Percentiles rank a stretch among this genome's conserved stretches.
Conservation (phyloP, 2,113 vertebrate species). For the Sebastes fasciatus region DNA sequence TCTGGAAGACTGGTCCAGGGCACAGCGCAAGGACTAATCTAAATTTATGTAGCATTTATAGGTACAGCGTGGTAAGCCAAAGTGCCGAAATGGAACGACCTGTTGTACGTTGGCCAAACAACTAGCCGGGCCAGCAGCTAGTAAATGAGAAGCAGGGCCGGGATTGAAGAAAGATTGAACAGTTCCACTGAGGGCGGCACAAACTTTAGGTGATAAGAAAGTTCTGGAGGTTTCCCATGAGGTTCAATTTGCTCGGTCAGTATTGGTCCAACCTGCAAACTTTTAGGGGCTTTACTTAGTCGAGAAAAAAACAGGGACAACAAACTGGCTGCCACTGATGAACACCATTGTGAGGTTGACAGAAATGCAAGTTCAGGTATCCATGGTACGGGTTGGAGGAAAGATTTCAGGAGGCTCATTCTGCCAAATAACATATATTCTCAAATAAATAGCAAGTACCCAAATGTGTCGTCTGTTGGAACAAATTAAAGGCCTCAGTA, state of each 20-base stretch:
- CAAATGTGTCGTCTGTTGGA: not conserved
- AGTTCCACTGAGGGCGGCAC: not conserved
- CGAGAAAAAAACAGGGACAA: not conserved
- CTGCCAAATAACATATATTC: not conserved
- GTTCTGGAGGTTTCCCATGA: slow-evolving; percentile 28
- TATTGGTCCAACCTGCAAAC: slow-evolving; percentile 7
- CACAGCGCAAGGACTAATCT: slow-evolving; percentile 37
- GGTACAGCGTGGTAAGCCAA: slow-evolving; percentile 55
- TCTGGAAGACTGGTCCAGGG: slow-evolving; percentile 63
- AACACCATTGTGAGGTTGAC: not conserved
- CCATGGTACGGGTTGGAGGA: not conserved
- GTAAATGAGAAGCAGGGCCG: slow-evolving; percentile 20
- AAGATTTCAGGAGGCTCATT: not conserved
- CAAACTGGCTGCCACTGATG: not conserved
- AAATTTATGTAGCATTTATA: slow-evolving; percentile 80
- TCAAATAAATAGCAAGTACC: not conserved
- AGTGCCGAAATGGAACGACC: slow-evolving; percentile 72
- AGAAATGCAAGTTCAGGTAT: slow-evolving; percentile 4
- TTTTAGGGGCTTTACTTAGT: slow-evolving; percentile 19
- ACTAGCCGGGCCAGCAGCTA: slow-evolving; percentile 14
- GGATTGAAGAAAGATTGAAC: not conserved
- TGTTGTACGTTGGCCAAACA: slow-evolving; percentile 56
- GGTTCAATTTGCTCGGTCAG: slow-evolving; percentile 31
- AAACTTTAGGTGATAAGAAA: slow-evolving; percentile 31
- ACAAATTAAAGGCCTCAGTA: not conserved